Evolutionary conservation across 2,888 invertebrate genomes (phyloP).

Genomic region (Rhingia campestris): DNA sequence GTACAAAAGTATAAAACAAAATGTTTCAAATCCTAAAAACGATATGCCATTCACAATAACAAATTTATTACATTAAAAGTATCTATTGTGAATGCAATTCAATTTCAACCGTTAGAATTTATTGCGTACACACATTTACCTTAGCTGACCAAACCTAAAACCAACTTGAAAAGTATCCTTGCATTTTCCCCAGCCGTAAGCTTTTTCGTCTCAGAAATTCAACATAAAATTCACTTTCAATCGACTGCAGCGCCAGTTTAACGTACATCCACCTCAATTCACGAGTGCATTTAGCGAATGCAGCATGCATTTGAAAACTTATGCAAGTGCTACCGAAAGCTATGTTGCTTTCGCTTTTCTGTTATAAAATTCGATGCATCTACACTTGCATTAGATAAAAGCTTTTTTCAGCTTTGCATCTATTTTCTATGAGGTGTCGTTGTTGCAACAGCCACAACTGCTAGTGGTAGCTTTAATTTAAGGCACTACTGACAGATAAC

Average conservation of each 20-base stretch:
- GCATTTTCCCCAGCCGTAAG: not conserved
- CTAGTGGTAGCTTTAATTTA: no score
- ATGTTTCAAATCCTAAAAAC: no score
- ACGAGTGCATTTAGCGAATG: conserved; percentile 47
- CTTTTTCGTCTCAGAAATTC: not conserved
- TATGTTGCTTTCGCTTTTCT: conserved; percentile 18
- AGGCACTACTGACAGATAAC: no score
- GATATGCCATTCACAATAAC: no score
- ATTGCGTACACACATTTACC: no score
- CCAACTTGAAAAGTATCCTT: not conserved
- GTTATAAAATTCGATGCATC: conserved; percentile 43
- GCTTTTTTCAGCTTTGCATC: conserved; percentile 30
- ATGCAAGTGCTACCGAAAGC: conserved; percentile 50
- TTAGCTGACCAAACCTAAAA: no score
- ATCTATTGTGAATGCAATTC: no score
- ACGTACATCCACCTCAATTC: not conserved
- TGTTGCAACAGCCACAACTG: conserved; percentile 9
- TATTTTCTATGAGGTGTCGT: conserved; percentile 71
- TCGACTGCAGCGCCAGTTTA: conserved; percentile 62
- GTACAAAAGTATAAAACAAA: no score
- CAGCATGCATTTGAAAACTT: conserved; percentile 42
- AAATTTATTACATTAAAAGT: no score
- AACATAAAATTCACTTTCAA: conserved; percentile 9
- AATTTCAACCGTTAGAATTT: no score
- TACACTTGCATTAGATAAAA: conserved; percentile 63